Conservation (phyloP, 2,113 vertebrate genomes). For the Kobus ellipsiprymnus region DNA sequence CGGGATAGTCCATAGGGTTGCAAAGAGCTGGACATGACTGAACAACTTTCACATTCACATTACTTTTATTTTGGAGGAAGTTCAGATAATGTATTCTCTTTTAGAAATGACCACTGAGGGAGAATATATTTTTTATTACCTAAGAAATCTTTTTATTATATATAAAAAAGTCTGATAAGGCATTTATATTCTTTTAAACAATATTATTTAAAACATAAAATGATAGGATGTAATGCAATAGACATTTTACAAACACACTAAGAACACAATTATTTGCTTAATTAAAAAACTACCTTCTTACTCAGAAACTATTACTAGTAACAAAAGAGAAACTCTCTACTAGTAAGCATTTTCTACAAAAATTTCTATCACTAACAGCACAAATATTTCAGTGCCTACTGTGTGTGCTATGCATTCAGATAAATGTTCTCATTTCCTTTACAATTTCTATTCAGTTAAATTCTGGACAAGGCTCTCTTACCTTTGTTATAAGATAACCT, state of each 20-base stretch:
- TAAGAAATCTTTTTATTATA: background rate
- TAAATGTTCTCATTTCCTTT: background rate
- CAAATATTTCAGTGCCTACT: background rate
- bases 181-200: background rate
- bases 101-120: background rate
- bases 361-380: background rate
- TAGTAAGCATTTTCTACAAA: slow-evolving; percentile 6
- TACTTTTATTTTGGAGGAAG: slow-evolving; percentile 2
- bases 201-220: slow-evolving; percentile 16
- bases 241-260: slow-evolving; percentile 21
- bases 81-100: background rate
- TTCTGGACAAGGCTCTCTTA: slow-evolving; percentile 72
- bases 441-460: background rate
- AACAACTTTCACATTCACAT: background rate
- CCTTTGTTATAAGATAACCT: slow-evolving; percentile 97
- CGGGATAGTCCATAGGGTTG: background rate
- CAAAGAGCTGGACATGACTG: background rate
- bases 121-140: background rate
- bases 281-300: slow-evolving; percentile 13
- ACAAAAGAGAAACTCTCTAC: background rate
- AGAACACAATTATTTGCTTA: background rate
- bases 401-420: background rate
- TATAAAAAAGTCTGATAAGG: background rate
- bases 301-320: background rate
- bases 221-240: background rate